Evolutionary conservation across 2,113 vertebrate genomes (phyloP).

Genomic region (Geococcyx californianus): DNA sequence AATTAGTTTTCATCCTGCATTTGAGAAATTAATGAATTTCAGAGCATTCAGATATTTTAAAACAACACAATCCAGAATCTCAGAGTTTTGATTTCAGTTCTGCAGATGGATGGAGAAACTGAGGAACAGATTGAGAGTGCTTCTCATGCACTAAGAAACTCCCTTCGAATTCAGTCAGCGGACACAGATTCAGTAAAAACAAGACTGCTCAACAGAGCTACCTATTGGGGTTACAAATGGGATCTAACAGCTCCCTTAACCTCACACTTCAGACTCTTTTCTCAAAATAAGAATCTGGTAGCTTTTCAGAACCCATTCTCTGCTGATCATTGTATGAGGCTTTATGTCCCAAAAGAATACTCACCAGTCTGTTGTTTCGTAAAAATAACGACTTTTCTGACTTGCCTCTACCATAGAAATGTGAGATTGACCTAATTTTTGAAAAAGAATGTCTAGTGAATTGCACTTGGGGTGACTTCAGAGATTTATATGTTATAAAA

Average conservation of each 20-base stretch:
- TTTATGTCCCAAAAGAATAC: not conserved
- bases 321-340: not conserved
- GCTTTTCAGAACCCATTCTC: not conserved
- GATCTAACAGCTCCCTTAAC: not conserved
- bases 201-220: not conserved
- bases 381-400: not conserved
- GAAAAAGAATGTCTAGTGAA: not conserved
- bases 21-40: not conserved
- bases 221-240: not conserved
- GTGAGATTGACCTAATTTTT: accelerated
- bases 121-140: not conserved
- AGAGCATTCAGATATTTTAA: not conserved
- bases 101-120: not conserved
- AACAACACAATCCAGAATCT: not conserved
- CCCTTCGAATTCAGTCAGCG: not conserved
- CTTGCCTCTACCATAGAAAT: not conserved
- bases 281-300: not conserved
- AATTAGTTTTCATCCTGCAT: conserved; percentile 1
- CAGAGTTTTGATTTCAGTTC: not conserved
- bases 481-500: not conserved
- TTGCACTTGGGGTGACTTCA: not conserved
- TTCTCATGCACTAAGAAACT: not conserved
- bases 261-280: not conserved
- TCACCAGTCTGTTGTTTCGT: not conserved
- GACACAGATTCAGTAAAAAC: not conserved